Evolutionary conservation across 2,888 invertebrate species (phyloP), one percentile per base, ranked within the genome.

Genomic region (Oxytorus armatus): DNA sequence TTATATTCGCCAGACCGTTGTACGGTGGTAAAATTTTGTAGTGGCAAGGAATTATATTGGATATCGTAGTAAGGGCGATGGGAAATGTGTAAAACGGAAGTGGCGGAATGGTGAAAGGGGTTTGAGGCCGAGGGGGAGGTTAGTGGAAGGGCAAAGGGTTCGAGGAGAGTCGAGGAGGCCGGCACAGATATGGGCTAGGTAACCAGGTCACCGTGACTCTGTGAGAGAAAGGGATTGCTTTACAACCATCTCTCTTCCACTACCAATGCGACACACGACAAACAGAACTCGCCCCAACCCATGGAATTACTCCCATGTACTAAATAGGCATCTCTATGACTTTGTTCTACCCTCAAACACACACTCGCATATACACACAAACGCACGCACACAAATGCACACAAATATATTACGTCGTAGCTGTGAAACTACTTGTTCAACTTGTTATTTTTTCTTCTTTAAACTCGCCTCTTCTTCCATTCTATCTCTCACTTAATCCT

Each of bases 181-280:
- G 77, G 68, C 53, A 65, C 69, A 79, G 83, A 88, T 88, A 85
- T 88, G 84, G 86, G 86, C 85, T 87, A 87, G 87, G 87, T 88
- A 89, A 89, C 89, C 88, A 81, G 89, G 89, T 89, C 89, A 89
- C 86, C 84, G 84, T 87, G 85, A 88, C 86, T 83, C 85, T 79
- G 83, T 39, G 23, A 53, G 53, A 47, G 70, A 70, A 33, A 86
- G 88, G 85, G 86, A 88, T 88, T 87, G 88, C 89, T 89, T 89
- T 86, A 84, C 86, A 85, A 85, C 77, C 84, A 82, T 76, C 85
- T 81, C 85, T 78, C 80, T 83, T 83, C 82, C 82, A 80, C 81
- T 84, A 53, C 65, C 83, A 83, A 85, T 85, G 85, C 86, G 83
- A 83, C 84, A 82, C 83, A 83, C 81, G 81, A 84, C 84, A 85